Base-by-base conservation (phyloP, 2,797 vertebrate genomes). In the Melanotaenia boesemani region DNA sequence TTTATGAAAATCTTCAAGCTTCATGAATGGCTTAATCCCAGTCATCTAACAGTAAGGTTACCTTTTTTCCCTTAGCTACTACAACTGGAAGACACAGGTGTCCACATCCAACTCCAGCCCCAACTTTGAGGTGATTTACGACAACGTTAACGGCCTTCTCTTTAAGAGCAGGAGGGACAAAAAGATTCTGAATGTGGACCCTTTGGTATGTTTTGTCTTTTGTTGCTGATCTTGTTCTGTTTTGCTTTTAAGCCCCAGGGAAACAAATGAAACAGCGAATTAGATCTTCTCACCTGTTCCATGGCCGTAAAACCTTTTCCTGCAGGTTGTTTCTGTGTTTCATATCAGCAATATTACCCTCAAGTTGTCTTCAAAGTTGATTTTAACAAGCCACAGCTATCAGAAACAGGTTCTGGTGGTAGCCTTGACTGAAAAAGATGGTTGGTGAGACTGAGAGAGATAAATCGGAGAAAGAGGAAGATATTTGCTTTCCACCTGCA, bases 81-180 rank as follows among this genome's bases (percentile, higher is more conserved):
- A 96, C 92, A 97, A 97, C 91, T 96, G 96, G 96, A 92, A 94
- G 77, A 96, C 91, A 22, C 95, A 95, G 67, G 75, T 91, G 74
- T 93, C 92, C 77, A 71, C 91, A 22, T 95, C 93, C 69, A 95
- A 93, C 83, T 88, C 93, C 60, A 97, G 94, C 80, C 86, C 90
- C 12, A 96, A 97, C 94, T 97, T 96, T 74, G 87, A 96, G 82
- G 95, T 95, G 90, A 93, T 96, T 84, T 88, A 94, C 6, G 94
- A 97, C 50, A 91, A 95, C 75, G 81, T 87, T 1, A 86, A 86
- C 20, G 94, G 96, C 62, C 90, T 97, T 68, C 94, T 96, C 85
- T 97, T 98, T 82, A 94, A 91, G 92, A 96, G 93, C 91, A 96
- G 93, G 90, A 93, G 74, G 62, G 94, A 97, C 81, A 88, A 91